phyloP scores from a whole-genome alignment of 1,140 invertebrate species.

The Macrostomum lignano region DNA sequence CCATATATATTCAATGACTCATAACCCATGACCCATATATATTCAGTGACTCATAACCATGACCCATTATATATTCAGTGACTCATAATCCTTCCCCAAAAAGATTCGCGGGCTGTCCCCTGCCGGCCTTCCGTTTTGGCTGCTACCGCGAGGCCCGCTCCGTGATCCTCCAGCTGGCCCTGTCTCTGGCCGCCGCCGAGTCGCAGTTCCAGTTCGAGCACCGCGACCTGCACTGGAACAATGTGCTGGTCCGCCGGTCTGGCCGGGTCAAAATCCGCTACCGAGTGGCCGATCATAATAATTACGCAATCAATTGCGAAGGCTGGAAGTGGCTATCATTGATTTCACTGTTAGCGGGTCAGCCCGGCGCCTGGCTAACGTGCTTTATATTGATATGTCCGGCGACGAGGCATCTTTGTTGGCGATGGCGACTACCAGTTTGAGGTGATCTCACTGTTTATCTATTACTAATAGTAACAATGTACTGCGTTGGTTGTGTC shows the following conservation, averaged over 20 bases:
- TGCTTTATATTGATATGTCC: slow-evolving; percentile 48
- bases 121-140: too few relatives aligned
- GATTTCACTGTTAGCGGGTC: slow-evolving; percentile 73
- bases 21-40: too few relatives aligned
- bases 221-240: slow-evolving; percentile 65
- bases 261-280: slow-evolving; percentile 29
- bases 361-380: too few relatives aligned
- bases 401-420: slow-evolving; percentile 47
- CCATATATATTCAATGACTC: too few relatives aligned
- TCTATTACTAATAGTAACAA: too few relatives aligned
- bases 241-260: slow-evolving; percentile 43
- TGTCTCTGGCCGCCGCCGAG: slow-evolving; percentile 48
- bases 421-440: slow-evolving; percentile 61
- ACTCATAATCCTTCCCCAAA: too few relatives aligned
- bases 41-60: too few relatives aligned
- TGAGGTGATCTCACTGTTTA: slow-evolving; percentile 40
- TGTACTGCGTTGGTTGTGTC: too few relatives aligned
- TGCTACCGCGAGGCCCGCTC: neutral
- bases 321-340: slow-evolving; percentile 44
- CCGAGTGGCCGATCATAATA: slow-evolving; percentile 28
- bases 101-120: too few relatives aligned
- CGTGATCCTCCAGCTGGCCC: slow-evolving; percentile 21
- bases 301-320: slow-evolving; percentile 29
- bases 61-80: too few relatives aligned
- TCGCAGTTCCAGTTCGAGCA: slow-evolving; percentile 56